Conservation (phyloP, 2,888 invertebrate genomes). For the Pyrochroa serraticornis region DNA sequence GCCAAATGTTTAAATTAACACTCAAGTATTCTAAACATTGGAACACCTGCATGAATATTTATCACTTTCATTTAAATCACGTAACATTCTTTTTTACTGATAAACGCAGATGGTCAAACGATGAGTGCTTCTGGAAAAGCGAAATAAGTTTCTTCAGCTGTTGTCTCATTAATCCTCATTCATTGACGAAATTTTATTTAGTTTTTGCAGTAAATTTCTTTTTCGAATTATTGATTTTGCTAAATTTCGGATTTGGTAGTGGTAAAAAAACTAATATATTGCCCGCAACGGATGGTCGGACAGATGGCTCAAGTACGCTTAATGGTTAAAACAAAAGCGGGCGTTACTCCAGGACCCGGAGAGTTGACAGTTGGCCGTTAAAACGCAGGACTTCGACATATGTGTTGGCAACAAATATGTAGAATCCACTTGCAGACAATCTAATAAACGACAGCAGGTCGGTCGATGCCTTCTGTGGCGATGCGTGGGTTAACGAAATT, state of each 20-base stretch:
- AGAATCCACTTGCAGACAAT: slow-evolving; percentile 49
- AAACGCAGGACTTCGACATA: slow-evolving; percentile 50
- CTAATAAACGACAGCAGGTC: slow-evolving; percentile 46
- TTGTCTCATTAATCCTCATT: too few species aligned
- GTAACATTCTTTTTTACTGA: slow-evolving; percentile 20
- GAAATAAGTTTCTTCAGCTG: neutral
- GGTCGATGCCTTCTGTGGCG: slow-evolving; percentile 10
- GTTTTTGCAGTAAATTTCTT: too few species aligned
- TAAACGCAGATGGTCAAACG: slow-evolving; percentile 18
- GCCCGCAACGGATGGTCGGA: slow-evolving; percentile 39
- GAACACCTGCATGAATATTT: slow-evolving; percentile 31
- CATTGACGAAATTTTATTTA: too few species aligned
- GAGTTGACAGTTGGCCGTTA: slow-evolving; percentile 53
- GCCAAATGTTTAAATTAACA: slow-evolving; percentile 29
- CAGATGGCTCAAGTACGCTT: slow-evolving; percentile 46
- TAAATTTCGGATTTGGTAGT: slow-evolving; percentile 30
- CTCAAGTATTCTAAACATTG: slow-evolving; percentile 27
- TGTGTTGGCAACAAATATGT: slow-evolving; percentile 48
- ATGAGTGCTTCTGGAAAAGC: slow-evolving; percentile 6
- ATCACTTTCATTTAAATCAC: slow-evolving; percentile 31
- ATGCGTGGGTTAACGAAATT: neutral
- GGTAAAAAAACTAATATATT: slow-evolving; percentile 38
- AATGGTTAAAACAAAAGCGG: slow-evolving; percentile 51
- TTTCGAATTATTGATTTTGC: slow-evolving; percentile 29
- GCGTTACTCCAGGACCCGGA: slow-evolving; percentile 29